These are phyloP conservation scores for Silvanus unidentatus DNA, from an alignment of 2,888 invertebrate species.

Conservation along the genomic window DNA sequence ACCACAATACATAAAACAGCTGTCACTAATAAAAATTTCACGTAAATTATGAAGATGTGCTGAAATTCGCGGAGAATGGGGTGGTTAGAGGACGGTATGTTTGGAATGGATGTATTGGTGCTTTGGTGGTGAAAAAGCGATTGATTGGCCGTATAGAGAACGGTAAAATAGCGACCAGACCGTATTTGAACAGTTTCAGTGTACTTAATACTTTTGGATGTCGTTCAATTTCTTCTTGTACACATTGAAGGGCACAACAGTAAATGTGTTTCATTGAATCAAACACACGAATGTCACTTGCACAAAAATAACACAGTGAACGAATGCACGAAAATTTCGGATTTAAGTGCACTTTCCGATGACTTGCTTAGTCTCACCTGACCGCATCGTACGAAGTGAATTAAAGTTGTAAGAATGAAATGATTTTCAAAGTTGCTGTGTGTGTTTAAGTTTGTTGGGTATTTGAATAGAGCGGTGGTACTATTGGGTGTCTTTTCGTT, in stretches of 20 bases:
- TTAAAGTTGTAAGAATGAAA: constrained; percentile 3
- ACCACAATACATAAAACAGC: not conserved
- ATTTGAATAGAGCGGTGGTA: not conserved
- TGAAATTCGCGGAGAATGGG: not conserved
- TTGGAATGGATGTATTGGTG: too few species aligned
- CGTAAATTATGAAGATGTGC: not conserved
- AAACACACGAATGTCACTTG: not conserved
- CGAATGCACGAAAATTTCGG: not conserved
- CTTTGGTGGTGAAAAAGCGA: too few species aligned
- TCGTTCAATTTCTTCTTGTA: not conserved
- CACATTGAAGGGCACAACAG: not conserved
- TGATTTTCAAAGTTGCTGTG: constrained; percentile 1
- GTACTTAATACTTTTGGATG: not conserved
- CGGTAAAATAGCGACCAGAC: not conserved
- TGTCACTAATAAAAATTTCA: constrained; percentile 1
- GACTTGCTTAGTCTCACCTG: not conserved
- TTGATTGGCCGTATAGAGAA: not conserved
- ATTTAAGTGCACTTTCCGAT: not conserved
- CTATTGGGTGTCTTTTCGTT: not conserved
- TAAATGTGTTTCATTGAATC: not conserved
- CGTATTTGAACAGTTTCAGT: constrained; percentile 2
- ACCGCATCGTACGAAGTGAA: constrained; percentile 5
- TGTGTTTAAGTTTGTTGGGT: not conserved
- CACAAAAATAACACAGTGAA: not conserved
- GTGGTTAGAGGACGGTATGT: not conserved